Evolutionary conservation across 2,113 vertebrate species (phyloP), one percentile per base, ranked within the genome.

Genomic region (Brienomyrus longianalis): DNA sequence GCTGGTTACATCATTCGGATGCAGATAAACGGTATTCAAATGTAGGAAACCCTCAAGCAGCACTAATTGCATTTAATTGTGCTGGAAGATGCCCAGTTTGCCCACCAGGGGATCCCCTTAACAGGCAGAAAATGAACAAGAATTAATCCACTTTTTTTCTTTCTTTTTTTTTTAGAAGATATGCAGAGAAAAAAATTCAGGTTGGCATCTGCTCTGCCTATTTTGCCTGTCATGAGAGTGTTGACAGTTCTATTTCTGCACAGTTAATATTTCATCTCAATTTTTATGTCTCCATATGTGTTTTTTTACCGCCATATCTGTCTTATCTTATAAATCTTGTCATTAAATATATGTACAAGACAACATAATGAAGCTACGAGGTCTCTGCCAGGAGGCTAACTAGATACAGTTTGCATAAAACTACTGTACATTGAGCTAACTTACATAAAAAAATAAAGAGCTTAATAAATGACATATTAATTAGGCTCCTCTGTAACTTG

Each of bases 381-480:
- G 50, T 48, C 47, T 48, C 62, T 89, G 83, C 88, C 88, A 50
- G 52, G 27, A 54, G 27, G 52, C 83, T 51, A 2, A 89, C 88
- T 89, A 39, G 77, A 62, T 17, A 51, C 56, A 88, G 15, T 56
- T 80, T 83, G 86, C 27, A 56, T 80, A 90, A 87, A 89, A 86
- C 59, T 85, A 85, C 59, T 70, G 51, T 83, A 48, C 52, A 89
- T 88, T 88, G 62, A 85, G 48, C 2, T 35, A 59, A 87, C 48
- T 35, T 87, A 4, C 19, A 59, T 23, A 27, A 66, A 70, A 70
- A 70, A 70, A 66, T n/a, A 27, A 31, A 31, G 10, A 89, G 50
- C 17, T 86, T 89, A 74, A 86, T 74, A 90, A 89, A 91, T 10
- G 17, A 54, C 47, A 87, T 43, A 15, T 77, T 87, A 92, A 91